Evolutionary conservation across 2,888 invertebrate genomes (phyloP).

Genomic region (Xestoiulus laeticollis): DNA sequence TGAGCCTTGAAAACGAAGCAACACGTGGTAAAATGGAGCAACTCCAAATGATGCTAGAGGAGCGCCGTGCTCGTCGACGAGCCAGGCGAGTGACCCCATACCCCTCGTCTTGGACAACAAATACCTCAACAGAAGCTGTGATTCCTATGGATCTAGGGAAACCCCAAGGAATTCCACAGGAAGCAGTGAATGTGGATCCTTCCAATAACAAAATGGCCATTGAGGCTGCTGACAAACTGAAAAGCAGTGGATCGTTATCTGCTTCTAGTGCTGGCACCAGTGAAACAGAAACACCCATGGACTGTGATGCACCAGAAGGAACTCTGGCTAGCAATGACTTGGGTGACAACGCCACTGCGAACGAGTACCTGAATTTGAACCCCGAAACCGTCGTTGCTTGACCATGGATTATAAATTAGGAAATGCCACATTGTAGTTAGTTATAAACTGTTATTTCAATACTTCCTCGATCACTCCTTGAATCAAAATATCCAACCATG

Average conservation of each 20-base stretch:
- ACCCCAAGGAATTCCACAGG: not conserved
- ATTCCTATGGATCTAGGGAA: not conserved
- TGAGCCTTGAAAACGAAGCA: conserved; percentile 78
- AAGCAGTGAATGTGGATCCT: not conserved
- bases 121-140: conserved; percentile 45
- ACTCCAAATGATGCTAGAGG: conserved; percentile 87
- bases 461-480: not conserved
- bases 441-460: conserved; percentile 23
- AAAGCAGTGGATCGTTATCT: not conserved
- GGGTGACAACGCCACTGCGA: conserved; percentile 53
- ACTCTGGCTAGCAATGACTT: conserved; percentile 53
- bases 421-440: not conserved
- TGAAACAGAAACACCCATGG: conserved; percentile 45
- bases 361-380: conserved; percentile 56
- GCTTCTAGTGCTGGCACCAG: conserved; percentile 49
- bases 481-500: conserved; percentile 6
- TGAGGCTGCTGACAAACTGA: not conserved
- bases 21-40: conserved; percentile 88
- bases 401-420: conserved; percentile 48
- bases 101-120: conserved; percentile 55
- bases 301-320: conserved; percentile 48
- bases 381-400: conserved; percentile 58
- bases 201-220: not conserved
- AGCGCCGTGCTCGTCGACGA: conserved; percentile 75
- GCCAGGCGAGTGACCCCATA: conserved; percentile 76